Conservation (phyloP, 2,888 invertebrate genomes). For the Tridacna crocea region DNA sequence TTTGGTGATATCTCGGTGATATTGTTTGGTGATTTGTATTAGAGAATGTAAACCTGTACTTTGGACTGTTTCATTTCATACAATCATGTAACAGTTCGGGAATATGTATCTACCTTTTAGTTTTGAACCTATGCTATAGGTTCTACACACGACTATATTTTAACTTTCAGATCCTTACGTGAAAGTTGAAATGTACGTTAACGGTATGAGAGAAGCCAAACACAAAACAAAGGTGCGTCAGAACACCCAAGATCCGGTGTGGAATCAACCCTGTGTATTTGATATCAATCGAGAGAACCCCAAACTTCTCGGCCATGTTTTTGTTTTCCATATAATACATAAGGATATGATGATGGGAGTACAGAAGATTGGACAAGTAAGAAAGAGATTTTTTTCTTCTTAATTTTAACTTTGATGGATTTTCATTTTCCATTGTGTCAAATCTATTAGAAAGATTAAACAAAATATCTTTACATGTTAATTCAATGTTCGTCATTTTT, state of each 20-base stretch:
- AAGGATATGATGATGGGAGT: slow-evolving; percentile 82
- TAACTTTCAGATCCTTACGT: slow-evolving; percentile 77
- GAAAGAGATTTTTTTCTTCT: neutral
- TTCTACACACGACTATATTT: neutral
- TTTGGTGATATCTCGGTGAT: no score
- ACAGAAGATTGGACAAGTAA: slow-evolving; percentile 80
- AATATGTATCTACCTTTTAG: no score
- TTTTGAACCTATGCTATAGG: no score
- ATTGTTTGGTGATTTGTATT: no score
- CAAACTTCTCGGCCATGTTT: slow-evolving; percentile 80
- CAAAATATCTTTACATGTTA: no score
- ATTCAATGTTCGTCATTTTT: no score
- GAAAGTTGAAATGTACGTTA: slow-evolving; percentile 81
- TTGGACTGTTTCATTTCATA: no score
- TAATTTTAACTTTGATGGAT: neutral
- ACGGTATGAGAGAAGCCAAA: slow-evolving; percentile 79
- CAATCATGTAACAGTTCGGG: no score
- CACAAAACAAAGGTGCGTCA: slow-evolving; percentile 80
- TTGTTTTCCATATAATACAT: slow-evolving; percentile 79
- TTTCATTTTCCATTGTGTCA: no score
- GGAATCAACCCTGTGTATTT: slow-evolving; percentile 80
- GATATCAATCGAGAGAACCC: slow-evolving; percentile 81
- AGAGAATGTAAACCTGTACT: no score
- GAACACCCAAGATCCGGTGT: slow-evolving; percentile 80
- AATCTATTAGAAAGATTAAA: no score